Base-by-base conservation (phyloP, 2,888 invertebrate genomes). In the Encarsia formosa region DNA sequence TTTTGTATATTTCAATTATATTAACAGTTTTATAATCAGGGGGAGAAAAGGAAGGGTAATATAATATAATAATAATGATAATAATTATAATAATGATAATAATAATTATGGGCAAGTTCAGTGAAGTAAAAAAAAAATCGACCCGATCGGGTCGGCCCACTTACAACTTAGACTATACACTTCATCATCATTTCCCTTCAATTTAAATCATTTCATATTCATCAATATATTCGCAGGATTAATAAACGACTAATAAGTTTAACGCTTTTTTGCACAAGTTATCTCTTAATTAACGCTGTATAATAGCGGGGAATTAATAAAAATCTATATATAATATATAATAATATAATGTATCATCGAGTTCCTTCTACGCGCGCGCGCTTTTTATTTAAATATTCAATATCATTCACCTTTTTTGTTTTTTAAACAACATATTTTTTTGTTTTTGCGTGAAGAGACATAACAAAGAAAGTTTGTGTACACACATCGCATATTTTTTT, bases 91-190 rank as follows among this genome's bases (percentile, higher is more conserved):
- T n/a, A n/a, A n/a, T n/a, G n/a, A n/a, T n/a, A 62, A 64, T 58
- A 37, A 20, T 19, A 24, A 4, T 62, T 57, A 61, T 57, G 65
- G 67, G 62, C 65, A 64, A 64, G 64, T 67, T n/a, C 61, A 56
- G 58, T 61, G 65, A 65, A 64, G 64, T 62, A 65, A 66, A 69
- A 65, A 66, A 69, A 66, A 66, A 62, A 62, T 61, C 49, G 60
- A 64, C 48, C 61, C 60, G 59, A 63, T 66, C 55, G 61, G 50
- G 62, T n/a, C n/a, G n/a, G 64, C 64, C 63, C 65, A 63, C 49
- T 61, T 57, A 60, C 54, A 59, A 56, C 59, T 63, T 58, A 53
- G 40, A 41, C 62, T 55, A 61, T 58, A 49, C 61, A 56, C 34
- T 49, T 48, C 37, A 49, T 51, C 50, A 56, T 51, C 56, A 39